A percentile compares a stretch with the other conserved stretches of the same genome.
Conservation (phyloP, 2,113 vertebrate species). For the Crotalus tigris region DNA sequence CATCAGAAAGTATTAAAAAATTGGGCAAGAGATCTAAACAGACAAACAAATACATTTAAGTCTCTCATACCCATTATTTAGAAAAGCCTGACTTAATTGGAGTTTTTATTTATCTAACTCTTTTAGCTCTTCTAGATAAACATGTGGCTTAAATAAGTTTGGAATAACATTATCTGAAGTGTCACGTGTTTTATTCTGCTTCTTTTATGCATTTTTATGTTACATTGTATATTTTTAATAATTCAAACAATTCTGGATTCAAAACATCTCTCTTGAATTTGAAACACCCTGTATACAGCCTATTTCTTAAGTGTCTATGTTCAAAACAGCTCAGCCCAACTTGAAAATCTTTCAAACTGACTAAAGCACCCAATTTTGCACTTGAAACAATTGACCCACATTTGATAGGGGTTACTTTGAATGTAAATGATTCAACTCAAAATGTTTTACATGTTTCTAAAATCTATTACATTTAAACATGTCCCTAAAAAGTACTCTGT, state of each 20-base stretch:
- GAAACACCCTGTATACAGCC: not conserved
- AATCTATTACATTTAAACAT: not conserved
- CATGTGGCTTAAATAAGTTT: not conserved
- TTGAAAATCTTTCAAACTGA: not conserved
- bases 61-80: not conserved
- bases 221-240: not conserved
- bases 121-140: not conserved
- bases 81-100: not conserved
- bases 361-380: not conserved
- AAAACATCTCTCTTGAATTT: not conserved
- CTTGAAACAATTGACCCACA: not conserved
- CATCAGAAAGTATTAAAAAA: not conserved
- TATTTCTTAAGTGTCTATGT: not conserved
- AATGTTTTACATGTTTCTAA: not conserved
- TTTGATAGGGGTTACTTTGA: not conserved
- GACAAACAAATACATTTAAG: not conserved
- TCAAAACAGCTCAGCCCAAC: not conserved
- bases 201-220: not conserved
- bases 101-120: not conserved
- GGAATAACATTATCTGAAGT: not conserved
- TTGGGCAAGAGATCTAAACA: not conserved
- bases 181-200: not conserved
- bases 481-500: not conserved
- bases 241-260: not conserved
- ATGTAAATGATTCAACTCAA: not conserved